A percentile compares a stretch with the other conserved stretches of the same genome.
Evolutionary conservation across 2,797 vertebrate genomes (phyloP).

Genomic region (Poliocrania exsul): DNA sequence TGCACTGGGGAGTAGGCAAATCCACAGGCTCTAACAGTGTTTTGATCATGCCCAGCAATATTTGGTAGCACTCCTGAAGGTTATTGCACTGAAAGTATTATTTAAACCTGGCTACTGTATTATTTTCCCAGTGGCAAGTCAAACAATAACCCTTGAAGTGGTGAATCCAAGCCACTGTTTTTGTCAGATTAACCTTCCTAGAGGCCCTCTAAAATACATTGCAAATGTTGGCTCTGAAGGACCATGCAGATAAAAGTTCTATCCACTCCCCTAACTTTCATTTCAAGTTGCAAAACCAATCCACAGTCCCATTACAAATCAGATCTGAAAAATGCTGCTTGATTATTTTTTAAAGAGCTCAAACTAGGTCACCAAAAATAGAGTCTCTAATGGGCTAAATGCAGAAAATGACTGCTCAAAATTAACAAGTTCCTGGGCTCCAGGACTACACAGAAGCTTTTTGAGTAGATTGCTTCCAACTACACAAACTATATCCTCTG

Average conservation of each 20-base stretch:
- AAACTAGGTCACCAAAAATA: slow-evolving; percentile 74
- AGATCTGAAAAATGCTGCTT: slow-evolving; percentile 67
- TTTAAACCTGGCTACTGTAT: slow-evolving; percentile 21
- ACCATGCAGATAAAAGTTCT: slow-evolving; percentile 28
- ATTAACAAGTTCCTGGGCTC: slow-evolving; percentile 71
- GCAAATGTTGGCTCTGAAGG: slow-evolving; percentile 6
- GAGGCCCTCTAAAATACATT: slow-evolving; percentile 28
- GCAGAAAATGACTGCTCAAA: slow-evolving; percentile 68
- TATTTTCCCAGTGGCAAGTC: neutral
- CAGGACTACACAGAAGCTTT: slow-evolving; percentile 65
- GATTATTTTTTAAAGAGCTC: slow-evolving; percentile 73
- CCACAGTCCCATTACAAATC: slow-evolving; percentile 47
- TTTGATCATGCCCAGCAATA: neutral
- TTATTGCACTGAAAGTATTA: neutral
- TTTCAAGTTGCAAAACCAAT: slow-evolving; percentile 54
- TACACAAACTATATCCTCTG: slow-evolving; percentile 60
- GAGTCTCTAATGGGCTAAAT: slow-evolving; percentile 72
- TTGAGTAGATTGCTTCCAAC: slow-evolving; percentile 58
- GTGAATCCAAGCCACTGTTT: slow-evolving; percentile 10
- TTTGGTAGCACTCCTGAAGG: slow-evolving; percentile 11
- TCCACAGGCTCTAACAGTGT: neutral
- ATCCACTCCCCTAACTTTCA: neutral
- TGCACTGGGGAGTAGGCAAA: neutral
- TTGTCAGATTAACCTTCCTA: slow-evolving; percentile 52
- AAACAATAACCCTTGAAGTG: slow-evolving; percentile 2